Conservation (phyloP, 2,797 vertebrate genomes). For the Centropyge bicolor region DNA sequence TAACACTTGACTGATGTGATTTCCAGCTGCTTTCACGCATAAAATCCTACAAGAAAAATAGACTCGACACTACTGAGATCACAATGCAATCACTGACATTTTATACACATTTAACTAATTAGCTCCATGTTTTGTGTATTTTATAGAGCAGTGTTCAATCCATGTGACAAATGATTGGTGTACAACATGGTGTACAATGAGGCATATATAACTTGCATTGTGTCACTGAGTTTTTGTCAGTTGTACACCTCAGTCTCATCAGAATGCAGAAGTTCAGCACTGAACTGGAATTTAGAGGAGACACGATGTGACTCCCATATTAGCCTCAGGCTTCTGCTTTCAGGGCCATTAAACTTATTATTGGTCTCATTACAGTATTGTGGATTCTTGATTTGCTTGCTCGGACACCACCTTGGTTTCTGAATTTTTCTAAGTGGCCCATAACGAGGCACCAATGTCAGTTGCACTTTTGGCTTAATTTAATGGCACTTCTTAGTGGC, state of each 20-base stretch:
- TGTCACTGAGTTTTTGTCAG: not conserved
- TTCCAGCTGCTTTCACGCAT: not conserved
- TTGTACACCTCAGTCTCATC: not conserved
- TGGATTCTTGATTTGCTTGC: slow-evolving; percentile 36
- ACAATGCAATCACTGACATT: not conserved
- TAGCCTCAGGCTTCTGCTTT: slow-evolving; percentile 27
- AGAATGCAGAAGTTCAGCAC: slow-evolving; percentile 7
- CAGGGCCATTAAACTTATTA: slow-evolving; percentile 40
- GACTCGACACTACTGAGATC: not conserved
- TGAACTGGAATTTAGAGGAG: not conserved
- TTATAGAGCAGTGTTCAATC: too few species aligned
- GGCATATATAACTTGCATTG: not conserved
- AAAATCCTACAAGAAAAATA: slow-evolving; percentile 2
- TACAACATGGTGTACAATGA: too few species aligned
- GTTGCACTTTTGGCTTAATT: slow-evolving; percentile 38
- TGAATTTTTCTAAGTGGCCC: slow-evolving; percentile 37
- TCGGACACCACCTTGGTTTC: slow-evolving; percentile 36
- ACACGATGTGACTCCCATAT: slow-evolving; percentile 1
- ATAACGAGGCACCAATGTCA: slow-evolving; percentile 46
- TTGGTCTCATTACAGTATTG: slow-evolving; percentile 32
- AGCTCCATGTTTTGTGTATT: too few species aligned
- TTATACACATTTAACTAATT: not conserved
- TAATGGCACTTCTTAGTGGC: slow-evolving; percentile 33
- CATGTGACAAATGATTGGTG: too few species aligned
- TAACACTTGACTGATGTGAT: not conserved